These are phyloP conservation scores for Drosophila dives DNA, from an alignment of 2,888 invertebrate genomes.

Conservation along the genomic window DNA sequence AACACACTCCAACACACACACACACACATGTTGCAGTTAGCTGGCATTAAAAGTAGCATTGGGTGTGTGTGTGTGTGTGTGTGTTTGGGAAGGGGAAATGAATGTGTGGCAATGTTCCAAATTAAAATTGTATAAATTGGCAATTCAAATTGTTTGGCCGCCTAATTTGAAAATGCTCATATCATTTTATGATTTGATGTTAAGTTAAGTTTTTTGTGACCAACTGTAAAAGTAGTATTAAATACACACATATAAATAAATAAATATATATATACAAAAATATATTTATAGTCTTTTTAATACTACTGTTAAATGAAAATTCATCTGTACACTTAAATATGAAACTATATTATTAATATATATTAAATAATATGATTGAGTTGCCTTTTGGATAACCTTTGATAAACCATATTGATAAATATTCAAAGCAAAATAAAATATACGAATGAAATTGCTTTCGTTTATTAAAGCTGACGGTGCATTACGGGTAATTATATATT, in stretches of 20 bases:
- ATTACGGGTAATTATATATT: conserved; percentile 8
- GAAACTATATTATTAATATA: not conserved
- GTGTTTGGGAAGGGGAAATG: not conserved
- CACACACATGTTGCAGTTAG: conserved; percentile 20
- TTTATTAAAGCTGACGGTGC: conserved; percentile 2
- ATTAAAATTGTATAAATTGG: conserved; percentile 38
- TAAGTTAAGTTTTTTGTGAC: not conserved
- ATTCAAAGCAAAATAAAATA: not conserved
- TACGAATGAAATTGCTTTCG: not conserved
- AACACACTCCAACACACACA: conserved; percentile 29
- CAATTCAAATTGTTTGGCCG: conserved; percentile 48
- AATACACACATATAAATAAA: not conserved
- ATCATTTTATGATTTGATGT: conserved; percentile 20
- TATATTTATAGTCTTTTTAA: too few species aligned
- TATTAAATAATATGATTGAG: not conserved
- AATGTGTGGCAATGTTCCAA: not conserved
- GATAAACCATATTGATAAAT: conserved; percentile 1
- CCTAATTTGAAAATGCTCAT: conserved; percentile 36
- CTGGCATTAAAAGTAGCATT: not conserved
- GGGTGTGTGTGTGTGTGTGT: not conserved
- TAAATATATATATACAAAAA: not conserved
- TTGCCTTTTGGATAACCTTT: not conserved
- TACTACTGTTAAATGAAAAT: not conserved
- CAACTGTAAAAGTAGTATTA: not conserved
- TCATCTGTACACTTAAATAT: not conserved